Conservation (phyloP, 2,797 vertebrate species). For the Anas capensis region DNA sequence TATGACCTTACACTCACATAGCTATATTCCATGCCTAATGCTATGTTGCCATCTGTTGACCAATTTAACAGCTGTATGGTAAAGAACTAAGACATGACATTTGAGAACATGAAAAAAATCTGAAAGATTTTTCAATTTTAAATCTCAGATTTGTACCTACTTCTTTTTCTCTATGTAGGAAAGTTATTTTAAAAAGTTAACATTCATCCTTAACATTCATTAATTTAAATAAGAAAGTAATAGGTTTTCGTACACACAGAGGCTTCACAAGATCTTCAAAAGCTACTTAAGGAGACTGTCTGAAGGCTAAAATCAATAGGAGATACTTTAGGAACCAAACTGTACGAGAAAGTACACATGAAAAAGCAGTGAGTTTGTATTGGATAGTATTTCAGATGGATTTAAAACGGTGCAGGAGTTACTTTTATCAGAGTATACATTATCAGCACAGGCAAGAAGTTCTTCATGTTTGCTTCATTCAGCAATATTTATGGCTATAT, state of each 20-base stretch:
- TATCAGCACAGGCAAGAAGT: neutral
- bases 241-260: neutral
- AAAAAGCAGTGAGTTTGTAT: neutral
- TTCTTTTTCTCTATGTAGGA: neutral
- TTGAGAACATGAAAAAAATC: neutral
- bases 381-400: neutral
- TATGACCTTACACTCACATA: neutral
- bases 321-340: neutral
- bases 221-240: neutral
- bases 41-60: constrained; percentile 70
- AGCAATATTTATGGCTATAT: neutral
- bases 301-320: neutral
- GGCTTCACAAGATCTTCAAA: neutral
- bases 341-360: neutral
- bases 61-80: neutral
- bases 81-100: neutral
- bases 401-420: neutral
- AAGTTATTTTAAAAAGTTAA: neutral
- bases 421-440: neutral
- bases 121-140: neutral
- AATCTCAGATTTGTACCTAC: neutral
- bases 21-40: neutral
- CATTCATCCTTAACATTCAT: neutral
- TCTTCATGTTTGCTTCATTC: neutral
- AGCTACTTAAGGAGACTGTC: neutral